phyloP scores from a whole-genome alignment of 2,888 invertebrate species.

The Oasisia sp. region DNA sequence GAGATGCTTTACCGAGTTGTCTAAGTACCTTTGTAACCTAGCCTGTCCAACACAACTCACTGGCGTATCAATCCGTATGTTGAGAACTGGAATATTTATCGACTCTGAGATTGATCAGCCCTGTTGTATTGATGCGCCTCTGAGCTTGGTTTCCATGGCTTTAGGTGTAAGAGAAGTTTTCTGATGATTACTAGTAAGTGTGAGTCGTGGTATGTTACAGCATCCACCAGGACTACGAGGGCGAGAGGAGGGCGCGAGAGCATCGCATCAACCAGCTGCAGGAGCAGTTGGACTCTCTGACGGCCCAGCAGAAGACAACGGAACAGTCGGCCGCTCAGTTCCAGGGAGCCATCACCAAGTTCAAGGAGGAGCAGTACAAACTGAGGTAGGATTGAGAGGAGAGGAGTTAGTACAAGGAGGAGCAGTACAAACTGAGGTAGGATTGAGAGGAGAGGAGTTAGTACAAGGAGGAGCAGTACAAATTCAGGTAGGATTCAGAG shows the following conservation, averaged over 20 bases:
- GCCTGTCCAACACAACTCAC: neutral
- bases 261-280: slow-evolving; percentile 61
- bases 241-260: slow-evolving; percentile 49
- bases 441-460: too few species aligned
- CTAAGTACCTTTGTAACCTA: neutral
- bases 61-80: too few species aligned
- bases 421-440: too few species aligned
- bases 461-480: too few species aligned
- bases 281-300: slow-evolving; percentile 47
- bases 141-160: too few species aligned
- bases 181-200: too few species aligned
- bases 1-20: neutral
- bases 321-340: slow-evolving; percentile 55
- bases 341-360: slow-evolving; percentile 49
- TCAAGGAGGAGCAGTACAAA: slow-evolving; percentile 49
- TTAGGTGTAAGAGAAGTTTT: too few species aligned
- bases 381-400: slow-evolving; percentile 41
- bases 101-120: too few species aligned
- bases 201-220: slow-evolving; percentile 39
- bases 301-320: slow-evolving; percentile 51
- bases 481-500: too few species aligned
- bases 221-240: slow-evolving; percentile 55
- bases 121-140: too few species aligned
- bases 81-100: too few species aligned
- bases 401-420: neutral